Evolutionary conservation across 2,113 vertebrate genomes (phyloP).

Genomic region (Cryptoleucopteryx plumbea): DNA sequence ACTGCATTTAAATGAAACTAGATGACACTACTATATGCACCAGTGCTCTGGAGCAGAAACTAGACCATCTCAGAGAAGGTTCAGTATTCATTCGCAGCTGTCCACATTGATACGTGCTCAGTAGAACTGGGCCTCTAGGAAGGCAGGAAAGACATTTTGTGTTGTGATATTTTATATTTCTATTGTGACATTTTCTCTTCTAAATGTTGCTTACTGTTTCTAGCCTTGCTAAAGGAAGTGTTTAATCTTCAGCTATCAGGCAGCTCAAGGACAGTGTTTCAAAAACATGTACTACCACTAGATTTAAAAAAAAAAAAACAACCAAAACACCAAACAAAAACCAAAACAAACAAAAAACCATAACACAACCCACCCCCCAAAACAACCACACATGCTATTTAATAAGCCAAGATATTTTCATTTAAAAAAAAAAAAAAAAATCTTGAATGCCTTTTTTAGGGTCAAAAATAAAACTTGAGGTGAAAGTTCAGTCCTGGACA

Average conservation of each 20-base stretch:
- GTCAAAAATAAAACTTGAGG: not conserved
- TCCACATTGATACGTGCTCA: not conserved
- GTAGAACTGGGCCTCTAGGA: not conserved
- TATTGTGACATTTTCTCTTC: not conserved
- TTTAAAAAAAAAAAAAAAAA: not conserved
- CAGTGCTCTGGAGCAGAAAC: not conserved
- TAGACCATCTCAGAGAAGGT: not conserved
- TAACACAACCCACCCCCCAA: not conserved
- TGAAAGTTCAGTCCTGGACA: not conserved
- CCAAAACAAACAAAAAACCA: not conserved
- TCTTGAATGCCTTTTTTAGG: not conserved
- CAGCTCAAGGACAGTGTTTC: not conserved
- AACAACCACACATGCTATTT: not conserved
- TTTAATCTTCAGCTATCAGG: not conserved
- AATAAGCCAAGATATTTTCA: not conserved
- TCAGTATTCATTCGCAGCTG: not conserved
- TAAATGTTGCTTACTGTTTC: not conserved
- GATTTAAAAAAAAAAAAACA: not conserved
- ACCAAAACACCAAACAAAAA: not conserved
- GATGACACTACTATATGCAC: not conserved
- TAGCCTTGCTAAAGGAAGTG: not conserved
- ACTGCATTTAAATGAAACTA: not conserved
- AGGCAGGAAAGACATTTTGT: not conserved
- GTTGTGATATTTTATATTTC: not conserved
- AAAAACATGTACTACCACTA: not conserved